Base-by-base conservation (phyloP, 2,113 vertebrate genomes). In the Ailuropoda melanoleuca region DNA sequence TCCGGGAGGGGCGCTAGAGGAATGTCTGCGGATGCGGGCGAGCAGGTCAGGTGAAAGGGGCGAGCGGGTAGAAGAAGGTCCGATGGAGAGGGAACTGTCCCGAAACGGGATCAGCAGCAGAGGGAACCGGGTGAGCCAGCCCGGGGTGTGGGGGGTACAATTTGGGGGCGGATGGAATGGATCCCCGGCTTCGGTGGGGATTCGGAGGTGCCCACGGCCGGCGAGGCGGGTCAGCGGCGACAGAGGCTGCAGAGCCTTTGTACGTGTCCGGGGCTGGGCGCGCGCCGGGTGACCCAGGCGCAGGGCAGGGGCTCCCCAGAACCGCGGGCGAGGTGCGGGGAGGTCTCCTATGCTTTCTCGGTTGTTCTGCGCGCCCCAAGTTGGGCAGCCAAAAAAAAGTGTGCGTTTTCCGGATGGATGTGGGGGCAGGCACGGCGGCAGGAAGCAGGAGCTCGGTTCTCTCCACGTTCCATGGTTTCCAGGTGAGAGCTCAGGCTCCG, bases 41-140 rank as follows among this genome's bases (percentile, higher is more conserved):
- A 90, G 70, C 81, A 23, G 94, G 90, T 87, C 90, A 92, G 93
- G 93, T 85, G 97, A 97, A 88, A 43, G 62, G 60, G 53, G 21
- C 14, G 12, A 58, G 23, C 34, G 4, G 74, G 66, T 83, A 29
- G 70, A 26, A 77, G 89, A 48, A 34, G 46, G 94, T 53, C 70
- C 43, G 62, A 39, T 6, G 84, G 14, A 77, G 56, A 93, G 58
- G 53, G 58, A 53, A 66, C 89, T 23, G 55, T 50, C 66, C 55
- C 0, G 7, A 26, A 29, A 50, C 17, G n/a, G 31, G 55, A 11
- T 34, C 29, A 8, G 87, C 83, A 12, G 75, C 37, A 72, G 64
- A 84, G 70, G 50, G 70, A 53, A n/a, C 56, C 62, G 14, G 74
- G 88, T 23, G 66, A 93, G 80, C 88, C 21, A 24, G 55, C 46